Evolutionary conservation across 2,113 vertebrate genomes (phyloP).

Genomic region (Larimichthys crocea): DNA sequence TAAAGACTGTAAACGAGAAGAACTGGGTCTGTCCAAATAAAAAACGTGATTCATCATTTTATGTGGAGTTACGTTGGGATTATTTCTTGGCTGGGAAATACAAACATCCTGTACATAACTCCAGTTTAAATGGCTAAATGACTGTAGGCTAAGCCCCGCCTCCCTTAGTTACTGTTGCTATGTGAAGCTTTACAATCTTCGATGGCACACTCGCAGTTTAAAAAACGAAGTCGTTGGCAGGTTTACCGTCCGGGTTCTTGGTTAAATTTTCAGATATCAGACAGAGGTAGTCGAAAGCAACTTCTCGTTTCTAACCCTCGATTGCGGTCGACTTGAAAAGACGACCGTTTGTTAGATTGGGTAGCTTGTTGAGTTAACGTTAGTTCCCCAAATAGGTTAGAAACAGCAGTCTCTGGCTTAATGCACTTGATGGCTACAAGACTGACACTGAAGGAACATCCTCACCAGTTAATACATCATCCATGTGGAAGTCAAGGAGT

Average conservation of each 20-base stretch:
- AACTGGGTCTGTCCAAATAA: neutral
- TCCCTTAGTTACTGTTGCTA: neutral
- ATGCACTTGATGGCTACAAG: neutral
- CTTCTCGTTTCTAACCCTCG: neutral
- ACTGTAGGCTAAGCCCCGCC: no score
- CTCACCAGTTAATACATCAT: neutral
- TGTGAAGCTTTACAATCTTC: neutral
- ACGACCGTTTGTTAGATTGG: neutral
- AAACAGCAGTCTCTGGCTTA: neutral
- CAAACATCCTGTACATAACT: neutral
- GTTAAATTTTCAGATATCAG: neutral
- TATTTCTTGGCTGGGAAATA: neutral
- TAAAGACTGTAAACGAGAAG: neutral
- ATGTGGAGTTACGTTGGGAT: no score
- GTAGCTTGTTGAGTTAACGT: neutral
- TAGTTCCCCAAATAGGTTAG: neutral
- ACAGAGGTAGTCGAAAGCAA: neutral
- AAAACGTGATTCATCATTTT: neutral
- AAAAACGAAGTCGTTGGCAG: neutral
- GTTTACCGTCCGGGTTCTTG: neutral
- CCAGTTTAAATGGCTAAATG: no score
- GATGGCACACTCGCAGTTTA: neutral
- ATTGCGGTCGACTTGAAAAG: neutral
- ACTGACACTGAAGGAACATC: neutral
- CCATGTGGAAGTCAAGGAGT: neutral